These are phyloP conservation scores for Calephelis virginiensis DNA, from an alignment of 1,140 invertebrate species.

Conservation along the genomic window DNA sequence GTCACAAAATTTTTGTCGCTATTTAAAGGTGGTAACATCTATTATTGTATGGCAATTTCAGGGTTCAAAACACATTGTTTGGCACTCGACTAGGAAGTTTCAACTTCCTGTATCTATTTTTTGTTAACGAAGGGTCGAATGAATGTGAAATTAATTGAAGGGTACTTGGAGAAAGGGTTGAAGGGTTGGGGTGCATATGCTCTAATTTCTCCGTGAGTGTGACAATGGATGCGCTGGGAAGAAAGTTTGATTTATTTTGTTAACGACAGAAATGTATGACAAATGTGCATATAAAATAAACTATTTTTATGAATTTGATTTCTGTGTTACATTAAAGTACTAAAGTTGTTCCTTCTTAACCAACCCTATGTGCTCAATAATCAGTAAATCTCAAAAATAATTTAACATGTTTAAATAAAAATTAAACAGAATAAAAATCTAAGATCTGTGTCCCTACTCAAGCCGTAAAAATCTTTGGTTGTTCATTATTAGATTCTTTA, in stretches of 20 bases:
- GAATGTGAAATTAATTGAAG: conserved; percentile 73
- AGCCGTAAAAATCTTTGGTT: too few species aligned
- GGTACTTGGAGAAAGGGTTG: conserved; percentile 56
- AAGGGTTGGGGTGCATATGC: conserved; percentile 47
- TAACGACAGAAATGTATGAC: neutral
- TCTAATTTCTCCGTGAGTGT: conserved; percentile 54
- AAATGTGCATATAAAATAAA: neutral
- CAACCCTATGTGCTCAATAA: too few species aligned
- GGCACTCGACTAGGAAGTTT: conserved; percentile 34
- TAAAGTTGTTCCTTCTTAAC: too few species aligned
- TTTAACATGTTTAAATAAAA: too few species aligned
- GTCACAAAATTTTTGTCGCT: neutral
- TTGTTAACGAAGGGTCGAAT: conserved; percentile 52
- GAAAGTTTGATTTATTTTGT: conserved; percentile 13
- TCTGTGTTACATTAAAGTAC: too few species aligned
- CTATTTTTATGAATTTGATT: too few species aligned
- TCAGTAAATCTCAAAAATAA: too few species aligned
- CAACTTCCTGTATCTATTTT: conserved; percentile 63
- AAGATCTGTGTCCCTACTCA: too few species aligned
- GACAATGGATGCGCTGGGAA: conserved; percentile 18
- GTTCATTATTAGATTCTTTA: too few species aligned
- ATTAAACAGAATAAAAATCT: too few species aligned
- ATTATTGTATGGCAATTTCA: neutral
- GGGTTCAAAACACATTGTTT: conserved; percentile 32
- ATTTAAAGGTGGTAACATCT: neutral